A percentile compares a stretch with the other conserved stretches of the same genome.
These are phyloP conservation scores for Coelinius sp. DNA, from an alignment of 2,888 invertebrate species.

Conservation along the genomic window DNA sequence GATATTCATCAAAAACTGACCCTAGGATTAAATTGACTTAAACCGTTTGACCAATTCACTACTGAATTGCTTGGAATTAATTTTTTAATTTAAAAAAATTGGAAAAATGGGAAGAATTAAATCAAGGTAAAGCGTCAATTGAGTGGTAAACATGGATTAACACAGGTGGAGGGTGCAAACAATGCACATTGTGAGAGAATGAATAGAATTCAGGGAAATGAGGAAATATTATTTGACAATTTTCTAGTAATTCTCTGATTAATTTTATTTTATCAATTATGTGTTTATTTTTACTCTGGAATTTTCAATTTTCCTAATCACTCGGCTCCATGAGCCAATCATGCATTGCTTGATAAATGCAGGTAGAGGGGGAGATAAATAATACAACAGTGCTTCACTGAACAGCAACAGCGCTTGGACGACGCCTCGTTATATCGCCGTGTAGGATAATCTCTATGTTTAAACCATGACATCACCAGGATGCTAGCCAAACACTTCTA, in stretches of 20 bases:
- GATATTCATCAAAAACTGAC: no score
- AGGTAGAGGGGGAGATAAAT: not conserved
- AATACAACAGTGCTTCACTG: not conserved
- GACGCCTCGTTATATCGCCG: conserved; percentile 40
- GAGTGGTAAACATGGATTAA: not conserved
- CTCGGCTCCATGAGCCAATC: not conserved
- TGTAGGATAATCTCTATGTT: conserved; percentile 60
- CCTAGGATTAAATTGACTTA: no score
- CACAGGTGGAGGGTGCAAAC: not conserved
- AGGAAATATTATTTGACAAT: not conserved
- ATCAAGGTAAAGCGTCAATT: not conserved
- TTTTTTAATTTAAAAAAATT: no score
- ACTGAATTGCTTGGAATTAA: no score
- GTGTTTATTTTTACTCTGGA: no score
- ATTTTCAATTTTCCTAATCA: not conserved
- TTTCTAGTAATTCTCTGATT: not conserved
- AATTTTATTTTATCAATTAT: not conserved
- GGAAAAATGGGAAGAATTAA: no score
- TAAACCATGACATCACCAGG: conserved; percentile 65
- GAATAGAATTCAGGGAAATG: not conserved
- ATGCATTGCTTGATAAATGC: not conserved
- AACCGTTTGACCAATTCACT: no score
- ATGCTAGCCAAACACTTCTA: conserved; percentile 51
- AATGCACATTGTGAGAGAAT: not conserved
- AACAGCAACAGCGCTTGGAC: conserved; percentile 15